Percentiles rank a stretch among this genome's conserved stretches.
Evolutionary conservation across 1,140 invertebrate genomes (phyloP).

Genomic region (Neodiprion lecontei): DNA sequence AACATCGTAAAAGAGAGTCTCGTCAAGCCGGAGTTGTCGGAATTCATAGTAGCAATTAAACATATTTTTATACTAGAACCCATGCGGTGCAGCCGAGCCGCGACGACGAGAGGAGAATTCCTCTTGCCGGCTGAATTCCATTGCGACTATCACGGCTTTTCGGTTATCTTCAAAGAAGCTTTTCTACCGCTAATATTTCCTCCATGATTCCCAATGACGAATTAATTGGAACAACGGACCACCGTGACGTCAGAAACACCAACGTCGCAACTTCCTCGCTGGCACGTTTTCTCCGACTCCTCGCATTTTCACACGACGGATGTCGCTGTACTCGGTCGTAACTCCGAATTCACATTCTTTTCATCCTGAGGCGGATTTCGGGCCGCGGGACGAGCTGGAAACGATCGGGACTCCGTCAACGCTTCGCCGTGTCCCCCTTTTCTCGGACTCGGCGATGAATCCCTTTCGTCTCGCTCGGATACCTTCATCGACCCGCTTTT

Average conservation of each 20-base stretch:
- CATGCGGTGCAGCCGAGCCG: too few species aligned
- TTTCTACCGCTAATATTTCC: background rate
- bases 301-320: background rate
- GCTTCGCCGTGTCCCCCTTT: too few species aligned
- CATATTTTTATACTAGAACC: constrained; percentile 14
- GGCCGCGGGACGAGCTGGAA: too few species aligned
- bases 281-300: too few species aligned
- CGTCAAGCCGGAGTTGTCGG: background rate
- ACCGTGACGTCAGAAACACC: background rate
- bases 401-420: too few species aligned
- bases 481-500: too few species aligned
- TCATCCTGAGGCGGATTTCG: background rate
- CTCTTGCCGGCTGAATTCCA: too few species aligned
- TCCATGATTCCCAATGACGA: background rate
- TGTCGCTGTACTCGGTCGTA: background rate
- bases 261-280: background rate
- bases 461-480: too few species aligned
- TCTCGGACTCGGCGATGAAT: too few species aligned
- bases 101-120: too few species aligned
- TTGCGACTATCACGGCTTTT: background rate
- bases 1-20: constrained; percentile 28
- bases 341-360: background rate
- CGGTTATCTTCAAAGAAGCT: background rate
- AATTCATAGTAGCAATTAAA: constrained; percentile 18
- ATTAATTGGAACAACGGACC: constrained; percentile 3